Percentiles rank a stretch among this genome's conserved stretches.
Evolutionary conservation across 2,888 invertebrate genomes (phyloP).

Genomic region (Dryadula phaetusa): DNA sequence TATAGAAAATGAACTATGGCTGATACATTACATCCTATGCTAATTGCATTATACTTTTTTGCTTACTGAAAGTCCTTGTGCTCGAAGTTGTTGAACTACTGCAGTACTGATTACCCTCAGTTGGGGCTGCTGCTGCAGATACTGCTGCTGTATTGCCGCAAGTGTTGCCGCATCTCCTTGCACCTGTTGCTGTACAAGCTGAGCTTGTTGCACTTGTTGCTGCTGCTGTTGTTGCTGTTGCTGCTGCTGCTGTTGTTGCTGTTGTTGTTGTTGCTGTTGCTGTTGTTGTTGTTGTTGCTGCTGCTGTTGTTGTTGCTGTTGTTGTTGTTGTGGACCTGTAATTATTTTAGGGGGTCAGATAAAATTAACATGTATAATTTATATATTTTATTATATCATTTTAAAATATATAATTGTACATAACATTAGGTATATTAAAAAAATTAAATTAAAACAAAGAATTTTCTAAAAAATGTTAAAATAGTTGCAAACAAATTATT

Average conservation of each 20-base stretch:
- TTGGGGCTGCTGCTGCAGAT: slow-evolving; percentile 81
- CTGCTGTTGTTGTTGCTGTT: slow-evolving; percentile 56
- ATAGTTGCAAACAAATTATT: no score
- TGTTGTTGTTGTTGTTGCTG: slow-evolving; percentile 56
- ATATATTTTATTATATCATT: no score
- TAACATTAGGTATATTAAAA: no score
- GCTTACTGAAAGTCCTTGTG: slow-evolving; percentile 79
- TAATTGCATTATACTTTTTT: background rate
- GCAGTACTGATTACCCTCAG: slow-evolving; percentile 84
- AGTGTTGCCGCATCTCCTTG: slow-evolving; percentile 78
- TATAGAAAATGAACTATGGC: no score
- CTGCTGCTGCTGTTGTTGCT: slow-evolving; percentile 56
- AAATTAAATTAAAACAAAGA: no score
- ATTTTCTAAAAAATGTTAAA: no score
- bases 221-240: slow-evolving; percentile 72
- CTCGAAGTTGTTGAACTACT: slow-evolving; percentile 84
- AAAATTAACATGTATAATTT: background rate
- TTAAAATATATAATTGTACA: no score
- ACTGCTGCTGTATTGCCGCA: slow-evolving; percentile 79
- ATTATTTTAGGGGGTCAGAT: slow-evolving; percentile 20
- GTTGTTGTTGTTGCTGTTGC: slow-evolving; percentile 58
- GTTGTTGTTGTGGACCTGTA: slow-evolving; percentile 57
- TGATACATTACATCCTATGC: no score
- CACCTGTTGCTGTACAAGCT: slow-evolving; percentile 61
- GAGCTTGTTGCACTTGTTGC: slow-evolving; percentile 71